Base-by-base conservation (phyloP, 2,113 vertebrate genomes). In the Trachemys scripta region DNA sequence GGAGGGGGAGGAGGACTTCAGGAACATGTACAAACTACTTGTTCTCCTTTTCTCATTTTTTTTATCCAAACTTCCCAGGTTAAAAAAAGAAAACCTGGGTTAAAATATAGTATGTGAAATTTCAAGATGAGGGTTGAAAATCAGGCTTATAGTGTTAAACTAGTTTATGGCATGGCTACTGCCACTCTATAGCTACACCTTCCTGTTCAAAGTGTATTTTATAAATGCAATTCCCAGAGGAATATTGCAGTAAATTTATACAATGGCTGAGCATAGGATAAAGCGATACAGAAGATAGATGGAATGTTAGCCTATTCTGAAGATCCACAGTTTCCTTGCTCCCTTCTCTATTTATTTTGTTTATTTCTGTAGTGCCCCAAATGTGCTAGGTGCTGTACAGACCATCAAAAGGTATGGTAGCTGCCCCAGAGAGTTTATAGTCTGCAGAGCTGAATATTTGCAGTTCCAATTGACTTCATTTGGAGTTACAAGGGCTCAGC, bases 401-500 rank as follows among this genome's bases (percentile, higher is more conserved):
- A 81, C 31, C 29, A 75, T 29, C 10, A 12, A 80, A 85, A 81
- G 65, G 81, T 87, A 6, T n/a, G 85, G 75, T 93, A 8, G 90
- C 80, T 85, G 62, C 82, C 69, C 29, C 13, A 3, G 76, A 84
- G 80, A 90, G 56, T 49, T 16, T 20, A 38, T 94, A 59, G 96
- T 53, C 84, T 94, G 84, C 88, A 54, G 75, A 76, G 69, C 96
- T 94, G 82, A 51, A 20, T 94, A 54, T 92, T 82, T 94, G n/a
- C 90, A 78, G 29, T 95, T 82, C 90, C 89, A 59, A 84, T 86
- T 94, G 96, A 69, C 91, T 96, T 97, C 87, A 92, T 97, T 96
- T 93, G 95, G 87, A 56, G 94, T 93, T 96, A 95, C 85, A 76
- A 97, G 93, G 96, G 88, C 82, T 95, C 88, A 90, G 85, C 92